phyloP scores from a whole-genome alignment of 2,888 invertebrate genomes.

The Campoletis raptor region DNA sequence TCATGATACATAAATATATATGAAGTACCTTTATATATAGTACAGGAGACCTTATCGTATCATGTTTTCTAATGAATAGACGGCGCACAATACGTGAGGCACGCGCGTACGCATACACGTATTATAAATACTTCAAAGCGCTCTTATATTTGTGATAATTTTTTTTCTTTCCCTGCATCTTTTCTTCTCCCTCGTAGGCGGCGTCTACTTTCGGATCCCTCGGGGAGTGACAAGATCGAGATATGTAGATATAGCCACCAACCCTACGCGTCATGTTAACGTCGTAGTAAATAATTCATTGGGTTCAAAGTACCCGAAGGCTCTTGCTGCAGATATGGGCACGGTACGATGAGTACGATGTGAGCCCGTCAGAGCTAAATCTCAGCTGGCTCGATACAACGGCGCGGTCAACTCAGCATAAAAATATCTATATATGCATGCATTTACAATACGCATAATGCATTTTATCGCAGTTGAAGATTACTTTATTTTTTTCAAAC shows the following conservation, averaged over 20 bases:
- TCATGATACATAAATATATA: conserved; percentile 1
- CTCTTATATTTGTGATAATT: conserved; percentile 32
- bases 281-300: conserved; percentile 79
- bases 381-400: conserved; percentile 31
- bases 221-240: conserved; percentile 77
- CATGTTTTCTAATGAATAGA: conserved; percentile 56
- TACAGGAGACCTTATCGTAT: conserved; percentile 38
- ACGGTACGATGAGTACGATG: conserved; percentile 66
- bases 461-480: neutral
- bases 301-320: conserved; percentile 72
- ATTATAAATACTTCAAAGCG: conserved; percentile 57
- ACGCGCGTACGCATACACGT: conserved; percentile 60
- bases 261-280: conserved; percentile 73
- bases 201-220: conserved; percentile 66
- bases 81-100: conserved; percentile 60
- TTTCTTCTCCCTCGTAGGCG: conserved; percentile 47
- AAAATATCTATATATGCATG: conserved; percentile 1
- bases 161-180: conserved; percentile 14
- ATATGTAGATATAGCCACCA: conserved; percentile 75
- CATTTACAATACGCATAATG: neutral
- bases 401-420: conserved; percentile 13
- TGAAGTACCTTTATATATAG: conserved; percentile 29
- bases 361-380: conserved; percentile 45
- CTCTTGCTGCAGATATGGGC: conserved; percentile 63
- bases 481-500: neutral